Evolutionary conservation across 2,113 vertebrate species (phyloP), one percentile per base, ranked within the genome.

Genomic region (Pycnonotus jocosus): DNA sequence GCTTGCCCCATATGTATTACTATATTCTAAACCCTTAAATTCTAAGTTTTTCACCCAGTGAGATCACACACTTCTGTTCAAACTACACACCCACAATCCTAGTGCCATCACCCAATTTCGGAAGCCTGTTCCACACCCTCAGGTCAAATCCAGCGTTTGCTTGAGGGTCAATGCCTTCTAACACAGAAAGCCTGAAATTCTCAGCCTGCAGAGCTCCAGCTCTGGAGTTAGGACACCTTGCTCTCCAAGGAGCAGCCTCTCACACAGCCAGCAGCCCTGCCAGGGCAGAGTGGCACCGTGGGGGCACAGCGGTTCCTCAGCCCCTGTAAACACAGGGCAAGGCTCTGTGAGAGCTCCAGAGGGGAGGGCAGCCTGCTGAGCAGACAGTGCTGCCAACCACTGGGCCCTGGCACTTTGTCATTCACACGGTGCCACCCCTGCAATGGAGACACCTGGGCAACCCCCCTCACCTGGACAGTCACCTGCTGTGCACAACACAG

Each of bases 231-330:
- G 33, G 15, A n/a, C 10, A 10, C 1, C 9, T 0, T 2, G 5
- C 15, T 16, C 12, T 7, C 38, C 58, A 3, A 13, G 53, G 56
- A 88, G 71, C 85, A 53, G 15, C 93, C 40, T 16, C 20, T 18
- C 57, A 3, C 57, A 2, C 1, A 16, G 12, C 61, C 5, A 1
- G 6, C 80, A 82, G 68, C 48, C 48, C 56, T 4, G 7, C 11
- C 60, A 19, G 31, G 35, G 53, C 58, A 3, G 3, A 0, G 6
- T 0, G 23, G 40, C 80, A 62, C 42, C 28, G 1, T 0, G 2
- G 2, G 48, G 12, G 40, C 78, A 27, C 57, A 2, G 2, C 0
- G 1, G 35, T 2, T 22, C 22, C 79, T 27, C 28, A 15, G 50
- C 66, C 13, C 31, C 38, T 50, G 35, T 3, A 5, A 61, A 40